A percentile compares a stretch with the other conserved stretches of the same genome.
Conservation (phyloP, 2,113 vertebrate species). For the Aldabrachelys gigantea region DNA sequence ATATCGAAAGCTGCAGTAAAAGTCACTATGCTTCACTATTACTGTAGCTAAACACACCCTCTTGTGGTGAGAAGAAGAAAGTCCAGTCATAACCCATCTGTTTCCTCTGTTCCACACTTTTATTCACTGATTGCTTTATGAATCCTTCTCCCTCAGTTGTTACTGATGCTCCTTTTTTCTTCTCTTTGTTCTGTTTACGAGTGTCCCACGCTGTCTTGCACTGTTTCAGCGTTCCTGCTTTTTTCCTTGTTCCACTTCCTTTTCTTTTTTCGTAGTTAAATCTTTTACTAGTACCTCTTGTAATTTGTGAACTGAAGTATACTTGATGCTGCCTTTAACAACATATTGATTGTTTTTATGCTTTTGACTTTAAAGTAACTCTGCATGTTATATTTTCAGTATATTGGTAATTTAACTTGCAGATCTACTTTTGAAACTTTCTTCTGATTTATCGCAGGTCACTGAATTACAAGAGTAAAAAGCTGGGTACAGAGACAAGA, state of each 20-base stretch:
- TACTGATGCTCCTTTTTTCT: neutral
- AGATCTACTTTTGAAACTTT: neutral
- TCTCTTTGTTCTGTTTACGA: neutral
- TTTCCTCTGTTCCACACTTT: neutral
- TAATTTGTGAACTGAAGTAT: neutral
- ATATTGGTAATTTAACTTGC: neutral
- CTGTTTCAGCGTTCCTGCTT: neutral
- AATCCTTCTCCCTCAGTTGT: neutral
- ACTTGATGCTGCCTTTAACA: neutral
- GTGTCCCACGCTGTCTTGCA: rapidly evolving
- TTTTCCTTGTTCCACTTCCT: neutral
- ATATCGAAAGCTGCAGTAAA: neutral
- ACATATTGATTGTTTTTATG: neutral
- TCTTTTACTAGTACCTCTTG: neutral
- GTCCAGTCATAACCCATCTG: neutral
- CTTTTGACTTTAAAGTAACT: neutral
- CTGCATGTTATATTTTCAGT: neutral
- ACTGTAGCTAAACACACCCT: slow-evolving; percentile 58
- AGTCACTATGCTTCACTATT: neutral
- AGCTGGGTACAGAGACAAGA: neutral
- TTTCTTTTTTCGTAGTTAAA: neutral
- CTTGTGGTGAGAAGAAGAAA: slow-evolving; percentile 65
- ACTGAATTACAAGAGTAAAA: neutral
- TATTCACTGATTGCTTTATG: neutral
- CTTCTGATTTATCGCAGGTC: neutral